Conservation (phyloP, 2,113 vertebrate species). For the Thalassoma bifasciatum region DNA sequence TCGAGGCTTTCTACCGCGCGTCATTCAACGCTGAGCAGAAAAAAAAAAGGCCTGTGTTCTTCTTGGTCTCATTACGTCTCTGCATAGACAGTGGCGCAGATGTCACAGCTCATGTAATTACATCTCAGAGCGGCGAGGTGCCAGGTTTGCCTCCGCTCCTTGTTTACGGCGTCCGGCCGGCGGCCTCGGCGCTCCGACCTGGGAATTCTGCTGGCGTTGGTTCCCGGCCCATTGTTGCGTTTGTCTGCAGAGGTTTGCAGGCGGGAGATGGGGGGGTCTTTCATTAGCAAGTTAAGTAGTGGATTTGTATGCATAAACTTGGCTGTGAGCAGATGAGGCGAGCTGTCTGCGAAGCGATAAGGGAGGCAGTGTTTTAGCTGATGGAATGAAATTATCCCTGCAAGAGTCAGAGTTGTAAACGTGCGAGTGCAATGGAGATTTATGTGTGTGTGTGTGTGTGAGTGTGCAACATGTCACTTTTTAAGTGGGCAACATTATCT, state of each 20-base stretch:
- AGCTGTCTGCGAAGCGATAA: conserved; percentile 47
- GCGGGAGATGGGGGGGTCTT: conserved; percentile 20
- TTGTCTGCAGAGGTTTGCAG: conserved; percentile 41
- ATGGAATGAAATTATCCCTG: conserved; percentile 52
- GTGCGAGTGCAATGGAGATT: too few relatives aligned
- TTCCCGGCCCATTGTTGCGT: conserved; percentile 24
- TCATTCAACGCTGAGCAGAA: conserved; percentile 9
- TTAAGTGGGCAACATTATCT: conserved; percentile 1
- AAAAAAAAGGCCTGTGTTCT: not conserved
- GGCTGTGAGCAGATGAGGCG: conserved; percentile 36
- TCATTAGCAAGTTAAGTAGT: conserved; percentile 66
- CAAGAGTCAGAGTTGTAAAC: conserved; percentile 30
- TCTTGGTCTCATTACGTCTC: conserved; percentile 23
- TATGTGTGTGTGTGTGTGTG: not conserved
- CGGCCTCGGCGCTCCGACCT: conserved; percentile 12
- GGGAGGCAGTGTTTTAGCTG: conserved; percentile 52
- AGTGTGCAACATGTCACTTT: not conserved
- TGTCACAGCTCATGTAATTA: conserved; percentile 46
- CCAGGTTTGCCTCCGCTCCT: conserved; percentile 22
- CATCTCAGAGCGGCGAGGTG: conserved; percentile 31
- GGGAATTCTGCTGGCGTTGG: conserved; percentile 22
- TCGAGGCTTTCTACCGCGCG: conserved; percentile 8
- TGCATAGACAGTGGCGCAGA: conserved; percentile 34
- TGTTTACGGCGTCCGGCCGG: conserved; percentile 16
- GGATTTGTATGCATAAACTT: conserved; percentile 61